These are phyloP conservation scores for Marmota monax DNA, from an alignment of 2,113 vertebrate species.

Conservation along the genomic window DNA sequence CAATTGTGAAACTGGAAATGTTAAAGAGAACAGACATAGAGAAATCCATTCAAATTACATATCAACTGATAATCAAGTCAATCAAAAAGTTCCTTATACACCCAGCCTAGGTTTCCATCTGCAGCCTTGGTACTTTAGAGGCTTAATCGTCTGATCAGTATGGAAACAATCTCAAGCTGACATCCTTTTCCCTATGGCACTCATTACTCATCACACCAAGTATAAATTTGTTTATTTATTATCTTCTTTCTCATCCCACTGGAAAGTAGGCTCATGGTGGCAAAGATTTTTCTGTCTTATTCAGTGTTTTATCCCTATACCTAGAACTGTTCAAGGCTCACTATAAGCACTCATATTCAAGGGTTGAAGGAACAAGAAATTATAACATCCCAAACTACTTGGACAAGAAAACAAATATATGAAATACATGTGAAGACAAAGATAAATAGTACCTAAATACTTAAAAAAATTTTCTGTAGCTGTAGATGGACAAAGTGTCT, in stretches of 20 bases:
- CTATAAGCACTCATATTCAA: constrained; percentile 6
- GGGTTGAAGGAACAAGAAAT: constrained; percentile 42
- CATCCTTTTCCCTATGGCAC: background rate
- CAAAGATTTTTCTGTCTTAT: constrained; percentile 48
- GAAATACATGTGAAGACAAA: constrained; percentile 52
- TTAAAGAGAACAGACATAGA: background rate
- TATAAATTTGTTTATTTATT: background rate
- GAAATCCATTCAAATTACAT: constrained; percentile 25
- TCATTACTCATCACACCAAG: background rate
- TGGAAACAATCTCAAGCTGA: background rate
- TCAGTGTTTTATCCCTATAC: background rate
- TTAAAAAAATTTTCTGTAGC: background rate
- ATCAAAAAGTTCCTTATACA: constrained; percentile 9
- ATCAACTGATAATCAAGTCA: background rate
- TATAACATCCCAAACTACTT: constrained; percentile 43
- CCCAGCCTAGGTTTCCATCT: background rate
- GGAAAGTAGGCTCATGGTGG: background rate
- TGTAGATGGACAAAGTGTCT: no score
- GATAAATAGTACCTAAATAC: background rate
- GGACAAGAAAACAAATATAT: constrained; percentile 24
- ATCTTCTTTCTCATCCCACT: background rate
- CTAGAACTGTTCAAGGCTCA: background rate
- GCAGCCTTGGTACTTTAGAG: background rate
- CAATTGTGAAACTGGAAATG: background rate
- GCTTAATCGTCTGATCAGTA: background rate